Evolutionary conservation across 2,113 vertebrate species (phyloP), one percentile per base, ranked within the genome.

Genomic region (Herpetotheres cachinnans): DNA sequence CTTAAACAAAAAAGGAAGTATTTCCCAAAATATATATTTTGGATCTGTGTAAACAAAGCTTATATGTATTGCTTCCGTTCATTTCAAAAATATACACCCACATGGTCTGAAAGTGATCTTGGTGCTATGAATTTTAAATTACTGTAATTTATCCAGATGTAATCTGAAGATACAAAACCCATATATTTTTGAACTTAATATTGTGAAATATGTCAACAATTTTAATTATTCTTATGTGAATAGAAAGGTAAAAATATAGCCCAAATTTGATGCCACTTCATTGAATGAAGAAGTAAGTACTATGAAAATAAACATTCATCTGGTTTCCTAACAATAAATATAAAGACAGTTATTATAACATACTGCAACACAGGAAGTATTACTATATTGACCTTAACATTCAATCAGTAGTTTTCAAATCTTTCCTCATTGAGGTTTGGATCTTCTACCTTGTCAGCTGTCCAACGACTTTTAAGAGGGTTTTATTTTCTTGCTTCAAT

Each of bases 401-500:
- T 98, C 97, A 97, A 98, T 98, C 98, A 98, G 98, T 98, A 98
- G 98, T 98, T 98, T 97, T 90, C 59, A 88, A 97, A 88, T 90
- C 76, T 94, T 92, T 97, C 97, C 96, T 97, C 83, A 95, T 4
- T 95, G 95, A 87, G 52, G 36, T 87, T 87, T 82, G 83, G 90
- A 82, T 95, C 97, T 98, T 99, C 99, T 99, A 99, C 99, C 99
- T 99, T 85, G 99, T 99, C 97, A 99, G 98, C 98, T 99, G 99
- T 67, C 99, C 99, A 84, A 99, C 99, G 96, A 99, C 99, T 98
- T 99, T 99, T 98, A 99, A 98, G 97, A 99, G 99, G 84, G 99
- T 99, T 98, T 99, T 99, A 97, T 99, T 99, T 98, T 99, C 99
- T 94, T 99, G 99, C 97, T 99, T 99, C 89, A 99, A 98, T 74